Conservation (phyloP, 2,888 invertebrate species). For the Latrodectus hesperus region DNA sequence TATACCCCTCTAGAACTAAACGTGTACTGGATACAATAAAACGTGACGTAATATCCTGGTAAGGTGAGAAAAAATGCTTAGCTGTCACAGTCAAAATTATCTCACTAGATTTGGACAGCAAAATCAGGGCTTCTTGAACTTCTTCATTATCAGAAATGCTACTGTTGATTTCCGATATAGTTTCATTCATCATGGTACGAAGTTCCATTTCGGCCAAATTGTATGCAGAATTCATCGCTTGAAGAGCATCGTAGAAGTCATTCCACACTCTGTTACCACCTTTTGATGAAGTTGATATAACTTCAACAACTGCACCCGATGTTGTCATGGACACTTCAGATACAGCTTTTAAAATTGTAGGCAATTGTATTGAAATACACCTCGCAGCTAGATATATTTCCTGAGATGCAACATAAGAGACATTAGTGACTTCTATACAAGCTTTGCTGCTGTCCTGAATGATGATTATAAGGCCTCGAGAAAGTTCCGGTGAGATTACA, state of each 20-base stretch:
- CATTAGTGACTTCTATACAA: constrained; percentile 23
- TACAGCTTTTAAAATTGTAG: constrained; percentile 23
- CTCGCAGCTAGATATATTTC: constrained; percentile 10
- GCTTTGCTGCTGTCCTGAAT: constrained; percentile 43
- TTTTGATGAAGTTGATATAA: constrained; percentile 6
- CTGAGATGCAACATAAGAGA: constrained; percentile 29
- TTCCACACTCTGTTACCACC: constrained; percentile 25
- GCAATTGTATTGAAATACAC: not conserved
- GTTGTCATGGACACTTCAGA: constrained; percentile 19
- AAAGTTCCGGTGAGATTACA: constrained; percentile 23
- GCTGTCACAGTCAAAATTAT: not conserved
- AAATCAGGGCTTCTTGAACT: not conserved
- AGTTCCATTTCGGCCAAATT: constrained; percentile 33
- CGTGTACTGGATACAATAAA: too few relatives aligned
- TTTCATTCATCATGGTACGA: not conserved
- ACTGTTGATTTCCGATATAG: not conserved
- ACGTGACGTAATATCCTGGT: not conserved
- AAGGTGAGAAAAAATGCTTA: not conserved
- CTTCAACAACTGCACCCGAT: constrained; percentile 13
- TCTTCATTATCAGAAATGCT: constrained; percentile 6
- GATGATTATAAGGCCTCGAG: constrained; percentile 15
- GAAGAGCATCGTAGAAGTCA: constrained; percentile 20
- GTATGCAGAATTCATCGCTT: not conserved
- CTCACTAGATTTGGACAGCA: not conserved
- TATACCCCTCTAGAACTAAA: too few relatives aligned